Conservation (phyloP, 2,797 vertebrate genomes). For the Podargus strigoides region DNA sequence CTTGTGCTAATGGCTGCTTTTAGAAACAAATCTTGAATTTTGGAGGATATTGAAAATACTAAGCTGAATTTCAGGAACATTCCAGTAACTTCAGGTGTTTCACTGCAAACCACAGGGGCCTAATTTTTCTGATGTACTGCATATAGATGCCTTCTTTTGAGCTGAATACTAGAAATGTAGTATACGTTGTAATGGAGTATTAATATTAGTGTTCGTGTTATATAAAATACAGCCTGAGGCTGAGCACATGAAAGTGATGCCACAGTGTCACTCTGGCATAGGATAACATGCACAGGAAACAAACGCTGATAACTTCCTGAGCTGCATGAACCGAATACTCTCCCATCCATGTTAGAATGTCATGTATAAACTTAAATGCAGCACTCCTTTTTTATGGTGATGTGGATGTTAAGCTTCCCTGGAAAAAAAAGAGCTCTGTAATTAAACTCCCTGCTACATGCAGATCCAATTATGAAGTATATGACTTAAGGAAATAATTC, state of each 20-base stretch:
- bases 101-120: neutral
- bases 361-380: neutral
- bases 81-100: neutral
- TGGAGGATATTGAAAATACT: neutral
- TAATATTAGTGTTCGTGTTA: neutral
- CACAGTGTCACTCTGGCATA: neutral
- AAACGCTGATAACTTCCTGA: neutral
- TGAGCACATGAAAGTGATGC: neutral
- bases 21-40: neutral
- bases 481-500: neutral
- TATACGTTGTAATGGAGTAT: neutral
- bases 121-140: neutral
- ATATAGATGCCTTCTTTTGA: neutral
- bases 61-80: neutral
- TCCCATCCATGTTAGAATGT: neutral
- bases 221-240: neutral
- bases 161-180: neutral
- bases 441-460: neutral
- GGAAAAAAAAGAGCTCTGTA: neutral
- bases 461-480: neutral
- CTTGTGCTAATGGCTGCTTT: neutral
- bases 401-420: neutral
- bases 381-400: neutral
- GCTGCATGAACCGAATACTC: rapidly evolving
- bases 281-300: neutral